Percentiles rank a stretch among this genome's conserved stretches.
phyloP scores from a whole-genome alignment of 1,140 invertebrate species.

The Danaus plexippus region DNA sequence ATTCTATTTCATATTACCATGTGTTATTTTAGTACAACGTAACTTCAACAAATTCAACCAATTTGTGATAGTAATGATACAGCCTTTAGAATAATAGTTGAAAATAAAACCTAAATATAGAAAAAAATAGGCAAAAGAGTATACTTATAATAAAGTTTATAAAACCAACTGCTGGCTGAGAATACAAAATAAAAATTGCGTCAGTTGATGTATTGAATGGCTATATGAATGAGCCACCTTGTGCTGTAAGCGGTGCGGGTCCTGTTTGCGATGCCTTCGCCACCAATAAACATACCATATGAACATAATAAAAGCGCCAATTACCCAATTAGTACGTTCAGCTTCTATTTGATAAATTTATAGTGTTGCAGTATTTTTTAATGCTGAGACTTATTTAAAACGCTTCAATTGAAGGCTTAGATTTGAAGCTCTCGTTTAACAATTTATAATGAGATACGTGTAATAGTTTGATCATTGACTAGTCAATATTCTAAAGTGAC shows the following conservation, averaged over 20 bases:
- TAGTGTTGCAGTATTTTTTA: no score
- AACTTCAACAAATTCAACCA: conserved; percentile 27
- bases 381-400: no score
- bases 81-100: conserved; percentile 39
- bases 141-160: conserved; percentile 8
- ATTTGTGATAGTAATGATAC: conserved; percentile 23
- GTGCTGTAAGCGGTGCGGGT: conserved; percentile 15
- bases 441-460: no score
- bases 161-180: conserved; percentile 12
- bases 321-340: conserved; percentile 38
- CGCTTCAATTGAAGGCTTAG: no score
- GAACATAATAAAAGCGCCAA: conserved; percentile 28
- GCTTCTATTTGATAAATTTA: conserved; percentile 26
- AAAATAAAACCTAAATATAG: conserved; percentile 21
- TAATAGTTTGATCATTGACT: no score
- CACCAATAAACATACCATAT: conserved; percentile 5
- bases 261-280: conserved; percentile 16
- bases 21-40: conserved; percentile 48
- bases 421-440: no score
- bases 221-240: conserved; percentile 19
- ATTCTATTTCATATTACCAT: conserved; percentile 15
- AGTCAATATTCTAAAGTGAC: no score
- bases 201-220: conserved; percentile 22
- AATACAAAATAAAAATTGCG: conserved; percentile 21
- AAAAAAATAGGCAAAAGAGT: conserved; percentile 11